These are phyloP conservation scores for Cossypha heuglini DNA, from an alignment of 2,797 vertebrate species.

Conservation along the genomic window DNA sequence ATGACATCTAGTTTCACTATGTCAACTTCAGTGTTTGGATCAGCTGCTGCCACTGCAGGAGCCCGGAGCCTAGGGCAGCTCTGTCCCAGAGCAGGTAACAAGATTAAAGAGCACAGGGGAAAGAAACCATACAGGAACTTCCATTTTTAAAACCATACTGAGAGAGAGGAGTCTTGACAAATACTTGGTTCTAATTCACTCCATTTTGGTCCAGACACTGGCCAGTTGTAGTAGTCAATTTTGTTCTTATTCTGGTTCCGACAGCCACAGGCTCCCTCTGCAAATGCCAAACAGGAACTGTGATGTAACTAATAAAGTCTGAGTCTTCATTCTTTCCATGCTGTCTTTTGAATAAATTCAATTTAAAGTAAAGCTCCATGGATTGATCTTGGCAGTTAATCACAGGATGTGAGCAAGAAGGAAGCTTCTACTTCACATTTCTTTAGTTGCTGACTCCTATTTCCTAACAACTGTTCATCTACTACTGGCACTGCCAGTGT, in stretches of 20 bases:
- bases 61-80: background rate
- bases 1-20: background rate
- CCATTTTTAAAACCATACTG: background rate
- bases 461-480: background rate
- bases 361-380: background rate
- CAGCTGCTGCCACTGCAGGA: background rate
- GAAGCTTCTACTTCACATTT: background rate
- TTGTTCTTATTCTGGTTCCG: background rate
- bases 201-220: background rate
- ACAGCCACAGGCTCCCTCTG: background rate
- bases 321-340: background rate
- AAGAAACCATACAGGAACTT: background rate
- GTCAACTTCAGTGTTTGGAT: background rate
- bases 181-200: background rate
- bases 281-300: background rate
- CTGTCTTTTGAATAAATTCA: background rate
- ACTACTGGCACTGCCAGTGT: background rate
- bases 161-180: background rate
- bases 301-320: background rate
- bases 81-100: background rate
- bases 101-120: background rate
- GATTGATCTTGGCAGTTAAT: conserved; percentile 16
- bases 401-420: background rate
- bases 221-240: background rate
- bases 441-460: background rate